These are phyloP conservation scores for Xestia xanthographa DNA, from an alignment of 2,888 invertebrate genomes.

Conservation along the genomic window DNA sequence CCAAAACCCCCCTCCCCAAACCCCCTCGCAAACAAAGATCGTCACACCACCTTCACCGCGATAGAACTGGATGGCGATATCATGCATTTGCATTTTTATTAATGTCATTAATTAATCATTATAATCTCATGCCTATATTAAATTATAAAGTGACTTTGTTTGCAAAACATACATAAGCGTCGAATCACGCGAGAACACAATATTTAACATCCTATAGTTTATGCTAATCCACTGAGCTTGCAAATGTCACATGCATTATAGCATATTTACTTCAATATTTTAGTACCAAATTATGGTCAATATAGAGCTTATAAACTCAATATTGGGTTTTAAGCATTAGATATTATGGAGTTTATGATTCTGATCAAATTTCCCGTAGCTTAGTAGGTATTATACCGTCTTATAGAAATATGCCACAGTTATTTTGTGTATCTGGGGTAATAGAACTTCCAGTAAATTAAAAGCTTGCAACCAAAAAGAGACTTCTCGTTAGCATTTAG, in stretches of 20 bases:
- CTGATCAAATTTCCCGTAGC: background rate
- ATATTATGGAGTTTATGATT: background rate
- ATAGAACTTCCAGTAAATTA: background rate
- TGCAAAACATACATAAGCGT: slow-evolving; percentile 53
- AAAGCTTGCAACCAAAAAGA: background rate
- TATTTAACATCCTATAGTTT: slow-evolving; percentile 66
- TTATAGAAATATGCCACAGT: background rate
- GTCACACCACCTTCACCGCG: background rate
- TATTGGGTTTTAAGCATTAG: background rate
- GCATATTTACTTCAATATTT: slow-evolving; percentile 39
- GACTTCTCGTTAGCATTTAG: too few species aligned
- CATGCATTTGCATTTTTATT: background rate
- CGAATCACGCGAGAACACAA: slow-evolving; percentile 64
- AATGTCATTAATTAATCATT: slow-evolving; percentile 13
- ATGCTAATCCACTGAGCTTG: slow-evolving; percentile 69
- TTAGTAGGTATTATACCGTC: background rate
- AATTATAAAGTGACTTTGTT: slow-evolving; percentile 40
- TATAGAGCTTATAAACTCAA: background rate
- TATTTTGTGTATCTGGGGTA: background rate
- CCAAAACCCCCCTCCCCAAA: too few species aligned
- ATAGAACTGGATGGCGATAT: background rate
- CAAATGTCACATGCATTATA: slow-evolving; percentile 61
- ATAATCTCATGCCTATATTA: background rate
- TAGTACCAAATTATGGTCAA: background rate
- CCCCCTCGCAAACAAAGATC: background rate